These are phyloP conservation scores for Puntigrus tetrazona DNA, from an alignment of 2,113 vertebrate species.

Conservation along the genomic window DNA sequence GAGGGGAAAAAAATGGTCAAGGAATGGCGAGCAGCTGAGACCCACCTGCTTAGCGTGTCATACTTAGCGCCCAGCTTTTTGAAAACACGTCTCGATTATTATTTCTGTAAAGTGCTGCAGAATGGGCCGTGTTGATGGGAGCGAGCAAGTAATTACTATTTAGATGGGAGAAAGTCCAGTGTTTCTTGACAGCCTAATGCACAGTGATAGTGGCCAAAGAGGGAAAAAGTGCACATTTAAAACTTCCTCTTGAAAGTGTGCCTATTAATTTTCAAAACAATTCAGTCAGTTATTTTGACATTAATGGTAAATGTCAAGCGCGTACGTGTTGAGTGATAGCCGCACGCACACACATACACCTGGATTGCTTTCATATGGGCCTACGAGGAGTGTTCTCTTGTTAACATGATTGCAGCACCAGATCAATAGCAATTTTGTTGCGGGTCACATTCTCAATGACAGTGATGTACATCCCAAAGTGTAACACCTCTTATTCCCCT, in stretches of 20 bases:
- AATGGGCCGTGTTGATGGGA: constrained; percentile 17
- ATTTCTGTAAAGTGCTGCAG: constrained; percentile 37
- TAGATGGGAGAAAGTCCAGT: not conserved
- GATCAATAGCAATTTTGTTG: constrained; percentile 69
- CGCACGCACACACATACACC: not conserved
- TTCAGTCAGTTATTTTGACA: constrained; percentile 42
- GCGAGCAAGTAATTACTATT: constrained; percentile 40
- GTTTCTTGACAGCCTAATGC: constrained; percentile 40
- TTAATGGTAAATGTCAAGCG: constrained; percentile 32
- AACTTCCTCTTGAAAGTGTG: constrained; percentile 27
- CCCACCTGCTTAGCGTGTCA: constrained; percentile 62
- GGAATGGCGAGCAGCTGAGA: constrained; percentile 64
- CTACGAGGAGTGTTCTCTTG: constrained; percentile 39
- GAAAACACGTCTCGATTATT: constrained; percentile 60
- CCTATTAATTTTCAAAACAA: constrained; percentile 35
- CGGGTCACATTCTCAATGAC: constrained; percentile 70
- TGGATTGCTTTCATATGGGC: constrained; percentile 42
- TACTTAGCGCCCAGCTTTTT: constrained; percentile 63
- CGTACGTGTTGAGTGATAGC: constrained; percentile 9
- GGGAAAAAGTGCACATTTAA: constrained; percentile 18
- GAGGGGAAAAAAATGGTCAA: constrained; percentile 62
- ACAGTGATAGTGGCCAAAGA: constrained; percentile 1
- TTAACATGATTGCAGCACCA: constrained; percentile 61
- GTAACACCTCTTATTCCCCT: constrained; percentile 54
- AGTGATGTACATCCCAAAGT: constrained; percentile 65